Percentiles rank a stretch among this genome's conserved stretches.
Evolutionary conservation across 2,797 vertebrate genomes (phyloP).

Genomic region (Mus spretus): DNA sequence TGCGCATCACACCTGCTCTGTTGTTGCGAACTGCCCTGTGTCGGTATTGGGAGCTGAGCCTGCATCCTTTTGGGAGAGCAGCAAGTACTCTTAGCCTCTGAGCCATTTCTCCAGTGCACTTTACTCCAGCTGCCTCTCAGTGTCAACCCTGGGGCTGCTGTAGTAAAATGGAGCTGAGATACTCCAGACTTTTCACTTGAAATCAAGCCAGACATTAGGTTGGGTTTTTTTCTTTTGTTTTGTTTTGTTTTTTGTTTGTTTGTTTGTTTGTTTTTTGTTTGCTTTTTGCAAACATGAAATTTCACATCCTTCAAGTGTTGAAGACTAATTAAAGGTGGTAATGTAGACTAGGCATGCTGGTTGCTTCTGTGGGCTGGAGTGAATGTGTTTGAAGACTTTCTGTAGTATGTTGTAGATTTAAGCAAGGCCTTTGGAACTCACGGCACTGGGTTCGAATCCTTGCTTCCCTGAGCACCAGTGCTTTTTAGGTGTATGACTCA

Average conservation of each 20-base stretch:
- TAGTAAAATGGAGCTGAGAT: not conserved
- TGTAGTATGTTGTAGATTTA: not conserved
- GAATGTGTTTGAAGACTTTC: not conserved
- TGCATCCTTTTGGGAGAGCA: not conserved
- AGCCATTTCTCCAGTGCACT: not conserved
- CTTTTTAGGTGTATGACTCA: not conserved
- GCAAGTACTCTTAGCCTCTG: not conserved
- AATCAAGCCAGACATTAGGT: not conserved
- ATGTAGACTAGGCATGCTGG: not conserved
- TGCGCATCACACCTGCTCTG: no score
- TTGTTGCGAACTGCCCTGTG: not conserved
- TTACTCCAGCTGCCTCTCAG: not conserved
- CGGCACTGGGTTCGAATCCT: not conserved
- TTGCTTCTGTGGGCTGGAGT: not conserved
- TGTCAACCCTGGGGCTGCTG: not conserved
- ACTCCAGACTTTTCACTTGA: not conserved
- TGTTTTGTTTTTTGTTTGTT: no score
- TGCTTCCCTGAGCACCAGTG: not conserved
- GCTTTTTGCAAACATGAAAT: not conserved
- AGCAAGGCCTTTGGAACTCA: not conserved
- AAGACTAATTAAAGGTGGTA: not conserved
- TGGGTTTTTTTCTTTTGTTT: not conserved
- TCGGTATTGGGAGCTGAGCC: not conserved
- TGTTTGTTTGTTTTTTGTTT: no score
- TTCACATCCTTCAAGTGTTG: slow-evolving; percentile 44